Conservation (phyloP, 2,888 invertebrate genomes). For the Notodromas monacha region DNA sequence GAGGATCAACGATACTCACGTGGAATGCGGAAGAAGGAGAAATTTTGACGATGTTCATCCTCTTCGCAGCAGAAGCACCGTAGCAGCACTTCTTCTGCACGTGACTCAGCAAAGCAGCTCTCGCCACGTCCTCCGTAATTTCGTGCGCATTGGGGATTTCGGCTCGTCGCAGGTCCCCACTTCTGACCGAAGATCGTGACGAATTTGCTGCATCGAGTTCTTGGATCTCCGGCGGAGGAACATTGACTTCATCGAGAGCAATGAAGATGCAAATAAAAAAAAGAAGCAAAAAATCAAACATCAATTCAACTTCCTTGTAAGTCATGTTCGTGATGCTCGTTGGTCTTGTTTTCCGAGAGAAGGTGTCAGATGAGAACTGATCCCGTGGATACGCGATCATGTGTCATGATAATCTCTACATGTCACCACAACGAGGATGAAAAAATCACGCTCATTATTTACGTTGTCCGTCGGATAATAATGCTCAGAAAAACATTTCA, state of each 20-base stretch:
- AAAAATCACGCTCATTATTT: no score
- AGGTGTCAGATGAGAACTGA: no score
- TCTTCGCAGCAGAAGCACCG: conserved; percentile 18
- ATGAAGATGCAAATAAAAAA: neutral
- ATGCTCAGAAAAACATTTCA: no score
- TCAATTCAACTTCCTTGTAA: neutral
- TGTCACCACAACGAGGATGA: no score
- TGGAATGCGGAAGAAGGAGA: conserved; percentile 20
- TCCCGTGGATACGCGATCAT: no score
- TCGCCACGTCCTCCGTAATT: neutral
- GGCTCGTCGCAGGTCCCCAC: neutral
- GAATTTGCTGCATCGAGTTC: neutral
- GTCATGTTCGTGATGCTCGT: no score
- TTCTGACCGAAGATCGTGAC: no score
- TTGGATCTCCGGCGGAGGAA: neutral
- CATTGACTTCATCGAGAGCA: neutral
- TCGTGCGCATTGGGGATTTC: neutral
- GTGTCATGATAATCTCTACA: no score
- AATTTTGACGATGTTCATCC: conserved; percentile 19
- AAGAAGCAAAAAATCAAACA: neutral
- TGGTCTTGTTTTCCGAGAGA: no score
- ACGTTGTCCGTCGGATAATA: no score
- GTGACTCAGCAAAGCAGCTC: neutral
- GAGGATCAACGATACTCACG: conserved; percentile 14
- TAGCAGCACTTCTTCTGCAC: conserved; percentile 15